phyloP scores from a whole-genome alignment of 2,888 invertebrate species.

The Dexiosoma caninum region DNA sequence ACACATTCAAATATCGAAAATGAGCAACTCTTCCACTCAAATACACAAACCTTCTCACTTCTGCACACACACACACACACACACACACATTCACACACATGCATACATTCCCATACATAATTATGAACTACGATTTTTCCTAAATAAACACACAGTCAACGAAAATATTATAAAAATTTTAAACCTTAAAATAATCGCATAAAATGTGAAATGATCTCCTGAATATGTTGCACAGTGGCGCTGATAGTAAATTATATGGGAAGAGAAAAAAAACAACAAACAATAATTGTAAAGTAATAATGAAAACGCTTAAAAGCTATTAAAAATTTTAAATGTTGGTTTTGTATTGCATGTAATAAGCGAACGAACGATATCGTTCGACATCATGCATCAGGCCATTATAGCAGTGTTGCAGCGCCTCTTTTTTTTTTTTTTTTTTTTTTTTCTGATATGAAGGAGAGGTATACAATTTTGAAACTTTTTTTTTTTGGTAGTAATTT shows the following conservation, averaged over 20 bases:
- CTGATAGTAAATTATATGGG: neutral
- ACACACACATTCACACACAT: neutral
- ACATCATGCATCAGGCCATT: too few relatives aligned
- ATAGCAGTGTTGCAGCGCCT: too few relatives aligned
- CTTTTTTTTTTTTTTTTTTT: too few relatives aligned
- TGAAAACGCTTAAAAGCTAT: too few relatives aligned
- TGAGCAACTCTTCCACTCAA: too few relatives aligned
- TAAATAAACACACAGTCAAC: neutral
- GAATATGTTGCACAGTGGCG: neutral
- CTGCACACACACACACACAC: neutral
- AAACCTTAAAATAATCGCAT: neutral
- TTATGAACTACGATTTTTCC: neutral
- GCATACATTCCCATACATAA: neutral
- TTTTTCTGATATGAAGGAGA: too few relatives aligned
- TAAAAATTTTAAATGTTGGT: too few relatives aligned
- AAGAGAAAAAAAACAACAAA: neutral
- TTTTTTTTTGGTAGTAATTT: too few relatives aligned
- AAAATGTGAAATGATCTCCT: neutral
- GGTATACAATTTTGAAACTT: too few relatives aligned
- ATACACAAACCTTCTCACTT: neutral
- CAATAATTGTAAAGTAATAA: too few relatives aligned
- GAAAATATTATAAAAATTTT: neutral
- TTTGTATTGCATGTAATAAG: too few relatives aligned
- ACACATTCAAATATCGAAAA: constrained; percentile 32
- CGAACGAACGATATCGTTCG: too few relatives aligned